These are phyloP conservation scores for Adelosebastes latens DNA, from an alignment of 2,797 vertebrate genomes.

Conservation along the genomic window DNA sequence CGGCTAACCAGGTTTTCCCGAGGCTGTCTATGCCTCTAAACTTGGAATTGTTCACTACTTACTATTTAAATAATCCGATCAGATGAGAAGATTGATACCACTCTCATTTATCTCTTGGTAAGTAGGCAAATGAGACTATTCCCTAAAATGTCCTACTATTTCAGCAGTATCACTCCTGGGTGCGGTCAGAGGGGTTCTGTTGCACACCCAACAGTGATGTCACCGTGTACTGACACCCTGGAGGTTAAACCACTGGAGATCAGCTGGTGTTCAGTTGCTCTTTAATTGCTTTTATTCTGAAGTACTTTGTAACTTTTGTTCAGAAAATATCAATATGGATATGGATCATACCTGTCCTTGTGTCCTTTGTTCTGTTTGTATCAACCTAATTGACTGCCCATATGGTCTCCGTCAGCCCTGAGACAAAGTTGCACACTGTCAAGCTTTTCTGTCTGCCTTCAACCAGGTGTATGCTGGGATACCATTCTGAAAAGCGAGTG, in stretches of 20 bases:
- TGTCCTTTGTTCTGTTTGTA: not conserved
- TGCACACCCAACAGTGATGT: not conserved
- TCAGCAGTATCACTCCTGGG: not conserved
- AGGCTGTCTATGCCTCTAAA: not conserved
- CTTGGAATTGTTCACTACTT: no score
- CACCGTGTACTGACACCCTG: not conserved
- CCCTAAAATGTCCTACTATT: no score
- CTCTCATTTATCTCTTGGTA: no score
- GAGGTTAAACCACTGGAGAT: not conserved
- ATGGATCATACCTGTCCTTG: not conserved
- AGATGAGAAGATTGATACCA: no score
- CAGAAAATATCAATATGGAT: not conserved
- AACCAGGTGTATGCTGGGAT: conserved; percentile 23
- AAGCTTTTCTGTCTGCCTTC: not conserved
- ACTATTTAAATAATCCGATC: no score
- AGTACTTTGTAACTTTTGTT: not conserved
- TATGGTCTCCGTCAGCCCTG: not conserved
- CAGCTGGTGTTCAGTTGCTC: not conserved
- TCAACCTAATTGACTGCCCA: not conserved
- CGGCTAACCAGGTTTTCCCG: not conserved
- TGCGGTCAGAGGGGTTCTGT: not conserved
- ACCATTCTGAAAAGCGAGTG: conserved; percentile 15
- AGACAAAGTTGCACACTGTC: not conserved
- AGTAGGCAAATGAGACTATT: not conserved
- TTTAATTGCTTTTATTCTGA: not conserved